Conservation (phyloP, 2,113 vertebrate genomes). For the Podilymbus podiceps region DNA sequence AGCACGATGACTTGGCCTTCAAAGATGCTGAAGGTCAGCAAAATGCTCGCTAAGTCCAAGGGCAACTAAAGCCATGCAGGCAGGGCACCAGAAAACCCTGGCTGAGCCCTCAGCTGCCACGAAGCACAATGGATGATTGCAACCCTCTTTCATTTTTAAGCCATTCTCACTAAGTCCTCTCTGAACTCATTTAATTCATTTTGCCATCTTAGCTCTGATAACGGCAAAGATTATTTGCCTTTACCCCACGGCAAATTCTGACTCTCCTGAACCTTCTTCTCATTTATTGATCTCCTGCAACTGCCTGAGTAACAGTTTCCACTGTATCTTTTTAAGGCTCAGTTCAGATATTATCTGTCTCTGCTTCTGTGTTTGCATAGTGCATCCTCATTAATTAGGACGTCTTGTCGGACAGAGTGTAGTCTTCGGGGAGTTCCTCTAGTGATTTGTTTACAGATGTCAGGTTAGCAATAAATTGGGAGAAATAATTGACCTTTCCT, state of each 20-base stretch:
- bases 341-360: background rate
- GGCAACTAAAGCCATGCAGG: background rate
- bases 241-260: background rate
- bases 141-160: background rate
- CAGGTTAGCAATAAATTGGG: constrained; percentile 52
- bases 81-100: background rate
- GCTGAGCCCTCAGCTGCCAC: background rate
- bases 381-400: constrained; percentile 40
- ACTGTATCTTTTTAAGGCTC: background rate
- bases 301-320: background rate
- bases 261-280: background rate
- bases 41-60: background rate
- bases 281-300: background rate
- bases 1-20: rapidly evolving
- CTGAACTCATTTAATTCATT: background rate
- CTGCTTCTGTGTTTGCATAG: background rate
- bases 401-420: constrained; percentile 14
- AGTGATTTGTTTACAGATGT: constrained; percentile 66
- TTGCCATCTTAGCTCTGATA: background rate
- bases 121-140: rapidly evolving
- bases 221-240: background rate
- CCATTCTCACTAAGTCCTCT: background rate
- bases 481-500: constrained; percentile 64
- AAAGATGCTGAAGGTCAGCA: rapidly evolving
- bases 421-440: background rate